Conservation (phyloP, 1,140 invertebrate genomes). For the Globodera rostochiensis region DNA sequence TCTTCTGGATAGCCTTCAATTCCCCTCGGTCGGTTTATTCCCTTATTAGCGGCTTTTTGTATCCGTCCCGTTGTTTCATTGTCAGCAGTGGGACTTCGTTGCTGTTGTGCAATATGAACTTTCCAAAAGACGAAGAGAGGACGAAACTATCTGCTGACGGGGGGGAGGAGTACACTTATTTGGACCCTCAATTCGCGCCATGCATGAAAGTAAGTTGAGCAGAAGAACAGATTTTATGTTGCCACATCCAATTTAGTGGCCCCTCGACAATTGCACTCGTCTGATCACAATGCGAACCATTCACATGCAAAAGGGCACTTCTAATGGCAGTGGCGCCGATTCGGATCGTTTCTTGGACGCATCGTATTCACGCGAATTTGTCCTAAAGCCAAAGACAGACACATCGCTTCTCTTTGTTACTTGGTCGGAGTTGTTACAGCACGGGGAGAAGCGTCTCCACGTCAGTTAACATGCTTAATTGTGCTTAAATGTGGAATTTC, state of each 20-base stretch:
- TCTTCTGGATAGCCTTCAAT: conserved; percentile 35
- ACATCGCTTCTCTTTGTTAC: conserved; percentile 36
- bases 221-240: too few species aligned
- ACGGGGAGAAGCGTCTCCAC: neutral
- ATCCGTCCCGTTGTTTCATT: neutral
- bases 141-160: neutral
- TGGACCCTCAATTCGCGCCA: conserved; percentile 35
- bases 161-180: conserved; percentile 22
- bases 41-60: neutral
- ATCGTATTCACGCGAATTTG: neutral
- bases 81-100: conserved; percentile 34
- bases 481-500: too few species aligned
- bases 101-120: conserved; percentile 33
- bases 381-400: conserved; percentile 23
- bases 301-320: conserved; percentile 14
- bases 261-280: conserved; percentile 28
- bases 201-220: conserved; percentile 28
- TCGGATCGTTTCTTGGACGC: neutral
- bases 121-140: conserved; percentile 40
- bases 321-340: neutral
- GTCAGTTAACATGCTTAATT: neutral
- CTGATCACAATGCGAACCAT: conserved; percentile 30
- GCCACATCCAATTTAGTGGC: conserved; percentile 21
- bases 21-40: conserved; percentile 11
- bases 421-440: conserved; percentile 15